Evolutionary conservation across 2,888 invertebrate species (phyloP).

Genomic region (Antitype chi): DNA sequence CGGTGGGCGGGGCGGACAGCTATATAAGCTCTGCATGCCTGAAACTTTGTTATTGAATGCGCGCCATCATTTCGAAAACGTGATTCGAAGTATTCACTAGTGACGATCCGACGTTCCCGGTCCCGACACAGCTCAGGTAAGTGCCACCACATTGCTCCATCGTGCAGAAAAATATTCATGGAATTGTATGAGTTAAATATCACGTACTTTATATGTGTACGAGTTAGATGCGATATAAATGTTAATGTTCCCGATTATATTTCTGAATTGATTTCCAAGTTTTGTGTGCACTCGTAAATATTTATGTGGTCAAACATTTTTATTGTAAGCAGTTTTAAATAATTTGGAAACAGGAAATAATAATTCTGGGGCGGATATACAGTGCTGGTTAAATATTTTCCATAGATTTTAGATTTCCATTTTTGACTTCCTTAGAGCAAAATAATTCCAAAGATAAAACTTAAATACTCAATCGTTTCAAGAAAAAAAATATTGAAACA

Average conservation of each 20-base stretch:
- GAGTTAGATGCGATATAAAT: conserved; percentile 33
- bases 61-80: conserved; percentile 82
- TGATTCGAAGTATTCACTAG: conserved; percentile 72
- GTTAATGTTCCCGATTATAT: conserved; percentile 50
- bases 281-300: conserved; percentile 19
- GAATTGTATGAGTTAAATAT: conserved; percentile 43
- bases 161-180: conserved; percentile 62
- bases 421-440: too few relatives aligned
- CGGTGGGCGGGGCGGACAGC: conserved; percentile 85
- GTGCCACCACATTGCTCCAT: conserved; percentile 59
- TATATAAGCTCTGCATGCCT: conserved; percentile 87
- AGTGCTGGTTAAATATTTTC: not conserved
- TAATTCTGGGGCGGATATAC: not conserved
- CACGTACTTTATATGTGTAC: conserved; percentile 43
- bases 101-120: conserved; percentile 66
- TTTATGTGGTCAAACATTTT: not conserved
- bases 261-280: conserved; percentile 39
- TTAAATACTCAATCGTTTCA: not conserved
- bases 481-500: not conserved
- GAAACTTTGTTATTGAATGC: conserved; percentile 87
- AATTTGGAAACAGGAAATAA: not conserved
- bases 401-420: too few relatives aligned
- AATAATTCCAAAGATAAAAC: not conserved
- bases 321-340: not conserved
- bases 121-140: conserved; percentile 72